phyloP scores from a whole-genome alignment of 2,888 invertebrate species.

The Hypselothyrea guttata region DNA sequence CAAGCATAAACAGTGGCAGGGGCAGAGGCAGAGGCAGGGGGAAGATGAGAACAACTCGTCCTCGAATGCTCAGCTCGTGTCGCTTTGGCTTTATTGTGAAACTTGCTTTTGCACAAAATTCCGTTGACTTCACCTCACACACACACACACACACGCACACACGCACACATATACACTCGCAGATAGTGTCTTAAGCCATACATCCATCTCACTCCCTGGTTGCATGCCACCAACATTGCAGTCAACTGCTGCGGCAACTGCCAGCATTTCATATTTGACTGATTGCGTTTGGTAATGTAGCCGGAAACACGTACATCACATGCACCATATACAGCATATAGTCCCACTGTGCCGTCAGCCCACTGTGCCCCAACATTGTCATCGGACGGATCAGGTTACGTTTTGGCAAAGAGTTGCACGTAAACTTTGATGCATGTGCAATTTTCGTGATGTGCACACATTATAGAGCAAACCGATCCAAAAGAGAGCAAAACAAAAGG shows the following conservation, averaged over 20 bases:
- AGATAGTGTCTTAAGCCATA: constrained; percentile 37
- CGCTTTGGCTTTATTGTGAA: constrained; percentile 62
- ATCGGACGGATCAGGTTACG: constrained; percentile 1
- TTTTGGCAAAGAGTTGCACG: constrained; percentile 33
- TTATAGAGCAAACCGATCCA: not conserved
- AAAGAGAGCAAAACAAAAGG: too few species aligned
- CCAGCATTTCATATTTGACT: constrained; percentile 73
- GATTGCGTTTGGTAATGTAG: constrained; percentile 70
- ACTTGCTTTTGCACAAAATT: constrained; percentile 49
- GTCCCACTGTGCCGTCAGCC: not conserved
- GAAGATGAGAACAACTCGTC: constrained; percentile 36
- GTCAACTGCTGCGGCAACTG: constrained; percentile 62
- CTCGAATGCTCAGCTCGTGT: constrained; percentile 66
- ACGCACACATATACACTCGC: constrained; percentile 1
- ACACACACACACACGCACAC: constrained; percentile 7
- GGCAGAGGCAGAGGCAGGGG: not conserved
- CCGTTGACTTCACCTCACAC: constrained; percentile 27
- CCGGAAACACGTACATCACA: constrained; percentile 45
- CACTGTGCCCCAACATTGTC: constrained; percentile 9
- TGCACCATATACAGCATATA: too few species aligned
- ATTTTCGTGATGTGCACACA: constrained; percentile 21
- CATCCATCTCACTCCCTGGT: constrained; percentile 38
- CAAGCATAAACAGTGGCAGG: constrained; percentile 28
- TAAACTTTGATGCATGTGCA: constrained; percentile 39
- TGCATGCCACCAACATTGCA: constrained; percentile 27